These are phyloP conservation scores for Mycetomoellerius zeteki DNA, from an alignment of 1,140 invertebrate genomes.

Conservation along the genomic window DNA sequence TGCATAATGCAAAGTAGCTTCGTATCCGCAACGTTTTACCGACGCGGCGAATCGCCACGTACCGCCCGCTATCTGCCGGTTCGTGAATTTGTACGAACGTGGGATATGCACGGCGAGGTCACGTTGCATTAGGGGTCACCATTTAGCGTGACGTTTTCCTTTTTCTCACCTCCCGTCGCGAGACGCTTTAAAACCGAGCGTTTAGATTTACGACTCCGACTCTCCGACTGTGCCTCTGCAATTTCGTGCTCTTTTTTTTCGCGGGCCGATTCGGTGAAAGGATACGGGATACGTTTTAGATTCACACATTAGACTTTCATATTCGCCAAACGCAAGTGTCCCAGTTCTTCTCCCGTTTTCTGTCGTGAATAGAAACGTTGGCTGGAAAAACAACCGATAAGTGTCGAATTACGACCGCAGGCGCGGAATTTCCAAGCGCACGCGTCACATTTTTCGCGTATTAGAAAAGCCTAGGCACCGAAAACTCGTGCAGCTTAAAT, in stretches of 20 bases:
- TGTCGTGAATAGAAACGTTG: constrained; percentile 21
- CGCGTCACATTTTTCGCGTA: neutral
- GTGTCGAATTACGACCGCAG: constrained; percentile 49
- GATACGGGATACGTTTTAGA: constrained; percentile 27
- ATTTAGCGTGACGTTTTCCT: constrained; percentile 55
- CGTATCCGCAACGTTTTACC: constrained; percentile 26
- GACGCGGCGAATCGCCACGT: neutral
- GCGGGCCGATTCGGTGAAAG: neutral
- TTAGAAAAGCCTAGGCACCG: neutral
- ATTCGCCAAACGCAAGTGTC: constrained; percentile 55
- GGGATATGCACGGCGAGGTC: constrained; percentile 57
- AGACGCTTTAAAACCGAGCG: constrained; percentile 19
- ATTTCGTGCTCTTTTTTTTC: neutral
- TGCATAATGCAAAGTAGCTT: constrained; percentile 78
- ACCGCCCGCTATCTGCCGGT: constrained; percentile 54
- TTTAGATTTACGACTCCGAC: constrained; percentile 61
- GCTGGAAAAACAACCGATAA: constrained; percentile 43
- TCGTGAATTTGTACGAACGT: constrained; percentile 76
- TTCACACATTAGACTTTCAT: constrained; percentile 71
- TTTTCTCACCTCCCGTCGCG: constrained; percentile 5
- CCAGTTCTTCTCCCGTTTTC: constrained; percentile 11
- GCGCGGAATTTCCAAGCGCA: neutral
- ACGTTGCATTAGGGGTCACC: constrained; percentile 32
- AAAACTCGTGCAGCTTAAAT: neutral
- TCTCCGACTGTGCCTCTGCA: constrained; percentile 6